These are phyloP conservation scores for Danio rerio DNA, from an alignment of 2,113 vertebrate species.

Conservation along the genomic window GRCz12tu NC_133181.1:37316001-37316500, in stretches of 20 bases:
- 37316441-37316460: no score
- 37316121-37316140: neutral
- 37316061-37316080: neutral
- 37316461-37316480: no score
- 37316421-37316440: no score
- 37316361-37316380: no score
- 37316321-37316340: no score
- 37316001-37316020: neutral
- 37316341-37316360: no score
- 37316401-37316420: no score
- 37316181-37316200: slow-evolving; percentile 11
- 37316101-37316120: neutral
- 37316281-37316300: neutral
- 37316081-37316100: neutral
- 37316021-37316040: slow-evolving; percentile 2
- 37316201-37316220: neutral
- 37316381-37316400: no score
- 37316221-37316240: neutral
- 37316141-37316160: neutral
- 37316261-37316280: neutral
- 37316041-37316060: neutral
- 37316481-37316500: no score
- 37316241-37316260: neutral
- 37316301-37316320: neutral
- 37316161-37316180: slow-evolving; percentile 23